These are phyloP conservation scores for Proisotoma minuta DNA, from an alignment of 2,888 invertebrate genomes.

Conservation along the genomic window DNA sequence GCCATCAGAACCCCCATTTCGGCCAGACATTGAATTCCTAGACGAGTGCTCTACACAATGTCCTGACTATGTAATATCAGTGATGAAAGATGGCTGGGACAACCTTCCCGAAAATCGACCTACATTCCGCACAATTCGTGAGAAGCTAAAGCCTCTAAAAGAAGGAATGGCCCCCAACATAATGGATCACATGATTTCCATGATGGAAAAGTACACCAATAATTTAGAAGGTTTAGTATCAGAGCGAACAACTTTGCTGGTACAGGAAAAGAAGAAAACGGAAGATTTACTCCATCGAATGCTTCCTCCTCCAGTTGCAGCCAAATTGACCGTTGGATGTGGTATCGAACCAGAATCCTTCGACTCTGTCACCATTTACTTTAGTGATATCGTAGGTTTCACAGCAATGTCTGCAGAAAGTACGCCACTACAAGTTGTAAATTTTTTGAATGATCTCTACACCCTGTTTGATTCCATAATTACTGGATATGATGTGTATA, in stretches of 20 bases:
- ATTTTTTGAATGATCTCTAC: constrained; percentile 95
- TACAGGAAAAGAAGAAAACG: constrained; percentile 89
- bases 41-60: constrained; percentile 60
- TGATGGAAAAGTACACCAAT: constrained; percentile 95
- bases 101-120: constrained; percentile 77
- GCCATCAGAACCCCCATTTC: constrained; percentile 61
- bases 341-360: constrained; percentile 90
- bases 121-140: constrained; percentile 68
- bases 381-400: constrained; percentile 95
- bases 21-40: constrained; percentile 70
- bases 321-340: constrained; percentile 76
- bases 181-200: constrained; percentile 96
- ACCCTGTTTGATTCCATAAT: constrained; percentile 95
- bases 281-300: constrained; percentile 88
- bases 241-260: constrained; percentile 80
- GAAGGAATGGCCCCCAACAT: constrained; percentile 90
- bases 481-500: constrained; percentile 95
- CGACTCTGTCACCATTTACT: constrained; percentile 91
- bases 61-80: constrained; percentile 72
- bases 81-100: constrained; percentile 76
- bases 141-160: constrained; percentile 75
- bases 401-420: constrained; percentile 92
- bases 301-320: constrained; percentile 88
- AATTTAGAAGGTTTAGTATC: constrained; percentile 90
- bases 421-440: constrained; percentile 85